Evolutionary conservation across 1,140 invertebrate species (phyloP), one percentile per base, ranked within the genome.

Genomic region (Coboldia fuscipes): DNA sequence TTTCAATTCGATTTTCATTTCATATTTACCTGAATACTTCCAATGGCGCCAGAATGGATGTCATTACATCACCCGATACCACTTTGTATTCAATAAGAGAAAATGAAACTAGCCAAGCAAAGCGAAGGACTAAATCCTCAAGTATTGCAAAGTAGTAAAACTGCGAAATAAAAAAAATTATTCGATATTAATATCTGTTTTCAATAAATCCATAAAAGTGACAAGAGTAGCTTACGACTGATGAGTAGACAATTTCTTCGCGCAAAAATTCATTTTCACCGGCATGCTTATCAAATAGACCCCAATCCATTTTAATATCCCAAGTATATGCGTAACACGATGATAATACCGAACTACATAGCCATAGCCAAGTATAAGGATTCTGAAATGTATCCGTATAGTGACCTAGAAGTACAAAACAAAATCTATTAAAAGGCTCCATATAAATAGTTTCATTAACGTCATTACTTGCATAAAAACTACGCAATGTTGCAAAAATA

Each of bases 291-390:
- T 92, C 88, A 39, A 96, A 76, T n/a, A 97, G 60, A 9, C 93
- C 92, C 92, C 92, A 97, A 68, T 97, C 92, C 84, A 97, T 90
- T 57, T 86, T 89, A 4, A 97, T 75, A 53, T 97, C 92, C 92
- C 92, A 97, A 1, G 75, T 75, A 44, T 85, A 85, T 0, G 82
- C 76, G 51, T 90, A 93, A 30, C 72, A 66, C 0, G 84, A 83
- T 33, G 73, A 83, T 1, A 85, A 52, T 7, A 89, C 52, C 18
- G 74, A 72, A 6, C 75, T 64, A 1, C 68, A 57, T 21, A 88
- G 67, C 78, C 78, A 85, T 30, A 78, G 47, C 59, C 81, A 83
- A 28, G 89, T 69, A 50, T 72, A 86, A 9, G 79, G 77, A 60
- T 82, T 84, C 39, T 75, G 65, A 41, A 65, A 68, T 15, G 62